A percentile compares a stretch with the other conserved stretches of the same genome.
phyloP scores from a whole-genome alignment of 2,888 invertebrate genomes.

The Gari tellinella region DNA sequence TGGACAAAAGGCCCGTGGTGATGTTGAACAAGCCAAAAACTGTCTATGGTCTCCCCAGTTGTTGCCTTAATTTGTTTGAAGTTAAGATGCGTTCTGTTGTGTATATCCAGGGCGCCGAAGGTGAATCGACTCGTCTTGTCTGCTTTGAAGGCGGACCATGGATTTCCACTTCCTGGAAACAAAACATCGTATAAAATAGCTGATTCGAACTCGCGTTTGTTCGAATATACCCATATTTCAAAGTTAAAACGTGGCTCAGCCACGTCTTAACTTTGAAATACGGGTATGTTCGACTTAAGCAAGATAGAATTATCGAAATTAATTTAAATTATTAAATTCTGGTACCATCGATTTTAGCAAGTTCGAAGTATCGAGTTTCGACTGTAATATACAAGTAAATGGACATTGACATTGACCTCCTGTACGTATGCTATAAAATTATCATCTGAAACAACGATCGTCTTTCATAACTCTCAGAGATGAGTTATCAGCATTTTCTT shows the following conservation, averaged over 20 bases:
- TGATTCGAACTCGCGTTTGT: neutral
- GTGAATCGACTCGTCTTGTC: slow-evolving; percentile 48
- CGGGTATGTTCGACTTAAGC: too few species aligned
- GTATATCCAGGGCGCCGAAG: slow-evolving; percentile 61
- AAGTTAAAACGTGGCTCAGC: too few species aligned
- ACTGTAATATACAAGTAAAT: too few species aligned
- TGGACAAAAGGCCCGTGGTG: slow-evolving; percentile 55
- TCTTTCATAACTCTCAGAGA: neutral
- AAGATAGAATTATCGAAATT: too few species aligned
- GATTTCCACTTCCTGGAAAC: slow-evolving; percentile 27
- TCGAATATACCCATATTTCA: too few species aligned
- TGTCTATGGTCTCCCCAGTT: slow-evolving; percentile 54
- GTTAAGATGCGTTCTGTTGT: slow-evolving; percentile 67
- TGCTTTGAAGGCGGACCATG: slow-evolving; percentile 71
- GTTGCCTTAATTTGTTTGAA: slow-evolving; percentile 64
- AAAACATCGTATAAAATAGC: neutral
- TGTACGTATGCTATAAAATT: too few species aligned
- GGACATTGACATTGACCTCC: too few species aligned
- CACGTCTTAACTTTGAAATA: too few species aligned
- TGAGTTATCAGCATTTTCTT: neutral
- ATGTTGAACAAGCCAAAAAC: slow-evolving; percentile 67
- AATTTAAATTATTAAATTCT: too few species aligned
- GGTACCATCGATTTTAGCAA: too few species aligned
- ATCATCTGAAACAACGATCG: neutral
- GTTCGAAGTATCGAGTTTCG: too few species aligned